Evolutionary conservation across 2,888 invertebrate genomes (phyloP), one percentile per base, ranked within the genome.

Genomic region (Tipula confusa): DNA sequence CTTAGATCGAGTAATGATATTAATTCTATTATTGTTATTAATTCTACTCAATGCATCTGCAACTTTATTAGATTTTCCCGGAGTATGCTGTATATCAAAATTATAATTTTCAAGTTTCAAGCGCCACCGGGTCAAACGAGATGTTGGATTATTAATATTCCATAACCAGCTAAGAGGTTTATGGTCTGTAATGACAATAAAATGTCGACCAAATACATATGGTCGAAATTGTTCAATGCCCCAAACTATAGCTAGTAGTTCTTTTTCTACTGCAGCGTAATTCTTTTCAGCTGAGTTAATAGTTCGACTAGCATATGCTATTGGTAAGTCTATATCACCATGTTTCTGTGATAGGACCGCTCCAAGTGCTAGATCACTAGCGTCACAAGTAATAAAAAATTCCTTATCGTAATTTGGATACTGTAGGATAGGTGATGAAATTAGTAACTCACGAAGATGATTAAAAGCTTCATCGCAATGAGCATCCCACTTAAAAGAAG

Each of bases 111-210:
- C 48, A 6, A 48, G 48, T 6, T 31, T 31, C 31, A 31, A 31
- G 31, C n/a, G n/a, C n/a, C n/a, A n/a, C n/a, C n/a, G n/a, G n/a
- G n/a, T n/a, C n/a, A n/a, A n/a, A n/a, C n/a, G n/a, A n/a, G n/a
- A n/a, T n/a, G 31, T 5, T 6, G 48, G 48, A 11, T 48, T 11
- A 6, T 48, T 48, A 3, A 48, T 48, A 15, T 48, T 6, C 48
- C 48, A 48, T 11, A 48, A 15, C 48, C 48, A 48, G 11, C 13
- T 48, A 3, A 85, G 82, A 0, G 85, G 85, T 48, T 85, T 85
- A 79, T 85, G 7, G n/a, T n/a, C n/a, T n/a, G n/a, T n/a, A n/a
- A n/a, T n/a, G n/a, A n/a, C n/a, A n/a, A n/a, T n/a, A n/a, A 84
- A 43, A 24, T 36, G 18, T 11, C 80, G 82, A 18, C 84, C 85